Base-by-base conservation (phyloP, 2,113 vertebrate genomes). In the Ictidomys tridecemlineatus region DNA sequence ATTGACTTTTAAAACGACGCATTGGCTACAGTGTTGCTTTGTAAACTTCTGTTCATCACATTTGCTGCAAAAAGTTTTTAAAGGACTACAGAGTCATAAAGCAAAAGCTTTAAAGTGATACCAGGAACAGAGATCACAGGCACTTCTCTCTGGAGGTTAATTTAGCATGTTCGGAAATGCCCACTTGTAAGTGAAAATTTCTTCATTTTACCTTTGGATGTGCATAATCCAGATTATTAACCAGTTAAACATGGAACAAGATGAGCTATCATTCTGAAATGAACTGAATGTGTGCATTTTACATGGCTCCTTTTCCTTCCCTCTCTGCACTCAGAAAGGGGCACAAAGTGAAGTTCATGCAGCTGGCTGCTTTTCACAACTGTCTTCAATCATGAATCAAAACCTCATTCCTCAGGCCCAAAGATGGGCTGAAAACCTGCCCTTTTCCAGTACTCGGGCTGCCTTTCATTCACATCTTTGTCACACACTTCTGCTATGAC, bases 1-100 rank as follows among this genome's bases (percentile, higher is more conserved):
- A 96, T 76, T 30, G 28, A 97, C 90, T 96, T 89, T 97, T 77
- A 90, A 97, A 96, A 97, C 96, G 78, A 96, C n/a, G 37, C 17
- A 96, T 98, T 98, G 98, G 98, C 98, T 98, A 98, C 98, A 98
- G 96, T 93, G 96, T 96, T 98, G 98, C 98, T 98, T 97, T 98
- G 98, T 98, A 98, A 99, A 98, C 98, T 95, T 98, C 97, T 95
- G 91, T 95, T 98, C 97, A 97, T 97, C 98, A 98, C 96, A 91
- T 97, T 96, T 95, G 97, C 95, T 98, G 95, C 77, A 74, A 97
- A 96, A 88, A 67, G 82, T 76, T 84, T 94, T 95, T 72, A 93
- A 97, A 97, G 1, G 4, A 86, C 91, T 95, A 96, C 61, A 84
- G 91, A 91, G 94, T 97, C 78, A 91, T 79, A 73, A 96, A 89